Base-by-base conservation (phyloP, 2,797 vertebrate species). In the Hoplostethus mediterraneus region DNA sequence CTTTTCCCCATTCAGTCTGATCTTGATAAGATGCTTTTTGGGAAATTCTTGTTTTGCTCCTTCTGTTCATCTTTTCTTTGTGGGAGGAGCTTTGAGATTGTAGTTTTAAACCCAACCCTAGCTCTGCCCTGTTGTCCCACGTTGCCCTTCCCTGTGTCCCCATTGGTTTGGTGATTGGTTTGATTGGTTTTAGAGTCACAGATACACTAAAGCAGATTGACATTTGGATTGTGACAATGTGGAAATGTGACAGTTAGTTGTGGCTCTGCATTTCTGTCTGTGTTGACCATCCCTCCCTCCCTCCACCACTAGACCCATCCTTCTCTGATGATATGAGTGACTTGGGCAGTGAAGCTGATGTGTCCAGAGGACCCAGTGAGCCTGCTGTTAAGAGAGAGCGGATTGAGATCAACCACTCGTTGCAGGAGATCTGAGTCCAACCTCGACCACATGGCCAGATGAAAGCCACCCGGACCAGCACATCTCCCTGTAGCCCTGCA, bases 381-480 rank as follows among this genome's bases (percentile, higher is more conserved):
- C 98, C 97, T 0, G 95, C 95, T 6, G 97, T 99, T 14, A 99
- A 99, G 81, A 95, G 96, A 0, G 98, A 99, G 76, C 93, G 96
- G 81, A 94, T 96, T 0, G 97, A 99, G 62, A 92, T 97, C 1
- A 95, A 87, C 78, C 95, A 96, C 91, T 94, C 97, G 0, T 93
- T 98, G 93, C 97, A 98, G 94, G 96, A 97, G 85, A 96, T 97
- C 93, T 97, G 88, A 94, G 79, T 64, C 17, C 11, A 1, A 36
- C 13, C 54, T n/a, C 21, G 17, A 4, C 36, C 2, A 21, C 25
- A 30, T 12, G 38, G 52, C 51, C n/a, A 31, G 13, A 49, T 21
- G n/a, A 60, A 33, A 40, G 71, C 72, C 55, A 52, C 55, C 1
- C 16, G 45, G 49, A 76, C 53, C 71, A 17, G 69, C 72, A 16